Conservation (phyloP, 35 echinoderm and acorn worm species). For the Lytechinus pictus region DNA sequence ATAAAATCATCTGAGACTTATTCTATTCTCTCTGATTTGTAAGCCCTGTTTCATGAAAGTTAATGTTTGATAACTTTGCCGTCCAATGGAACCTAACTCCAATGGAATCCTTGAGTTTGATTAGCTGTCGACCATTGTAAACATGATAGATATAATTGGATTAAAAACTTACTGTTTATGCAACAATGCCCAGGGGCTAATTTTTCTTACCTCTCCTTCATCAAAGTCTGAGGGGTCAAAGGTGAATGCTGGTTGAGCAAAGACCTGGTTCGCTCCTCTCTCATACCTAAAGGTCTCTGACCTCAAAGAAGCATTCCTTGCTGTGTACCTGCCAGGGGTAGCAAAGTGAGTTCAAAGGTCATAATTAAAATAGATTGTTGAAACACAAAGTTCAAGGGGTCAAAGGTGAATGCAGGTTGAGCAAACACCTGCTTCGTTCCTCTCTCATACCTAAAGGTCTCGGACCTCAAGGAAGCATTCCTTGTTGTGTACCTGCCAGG, state of each 20-base stretch:
- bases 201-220: conserved; percentile 81
- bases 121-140: no score
- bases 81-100: no score
- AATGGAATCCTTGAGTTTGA: no score
- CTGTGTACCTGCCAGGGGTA: conserved; percentile 67
- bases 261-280: conserved; percentile 87
- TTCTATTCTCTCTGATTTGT: no score
- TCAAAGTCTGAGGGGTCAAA: conserved; percentile 76
- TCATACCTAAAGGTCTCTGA: conserved; percentile 97
- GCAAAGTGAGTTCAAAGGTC: neutral
- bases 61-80: no score
- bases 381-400: conserved; percentile 77
- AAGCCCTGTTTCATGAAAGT: no score
- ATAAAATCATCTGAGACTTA: no score
- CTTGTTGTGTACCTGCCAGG: conserved; percentile 71
- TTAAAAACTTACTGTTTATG: no score
- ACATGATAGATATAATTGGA: no score
- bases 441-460: conserved; percentile 92
- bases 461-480: conserved; percentile 70
- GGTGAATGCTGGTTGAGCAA: conserved; percentile 78
- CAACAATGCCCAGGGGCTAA: no score
- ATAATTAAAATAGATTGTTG: no score
- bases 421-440: conserved; percentile 92
- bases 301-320: conserved; percentile 61
- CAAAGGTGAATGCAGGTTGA: conserved; percentile 74